phyloP scores from a whole-genome alignment of 1,140 invertebrate species.

The Pogonomyrmex barbatus region DNA sequence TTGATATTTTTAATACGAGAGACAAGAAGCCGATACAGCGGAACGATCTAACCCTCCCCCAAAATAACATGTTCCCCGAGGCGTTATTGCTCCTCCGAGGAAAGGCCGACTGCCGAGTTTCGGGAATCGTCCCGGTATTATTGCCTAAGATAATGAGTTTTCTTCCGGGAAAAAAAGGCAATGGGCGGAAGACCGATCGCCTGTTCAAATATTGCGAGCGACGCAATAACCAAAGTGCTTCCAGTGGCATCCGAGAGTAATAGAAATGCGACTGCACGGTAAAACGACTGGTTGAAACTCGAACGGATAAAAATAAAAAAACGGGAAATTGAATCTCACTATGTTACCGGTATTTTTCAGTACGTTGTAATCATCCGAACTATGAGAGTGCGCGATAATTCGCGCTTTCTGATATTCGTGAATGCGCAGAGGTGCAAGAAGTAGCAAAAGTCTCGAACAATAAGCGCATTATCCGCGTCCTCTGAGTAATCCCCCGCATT shows the following conservation, averaged over 20 bases:
- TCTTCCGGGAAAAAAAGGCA: constrained; percentile 44
- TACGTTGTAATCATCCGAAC: not conserved
- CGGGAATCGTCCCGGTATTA: constrained; percentile 68
- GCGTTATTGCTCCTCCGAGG: constrained; percentile 70
- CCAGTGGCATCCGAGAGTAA: constrained; percentile 46
- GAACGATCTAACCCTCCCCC: constrained; percentile 14
- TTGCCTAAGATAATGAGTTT: constrained; percentile 76
- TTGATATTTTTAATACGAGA: constrained; percentile 81
- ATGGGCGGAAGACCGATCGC: constrained; percentile 68
- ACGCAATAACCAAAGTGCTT: constrained; percentile 71
- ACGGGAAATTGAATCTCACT: not conserved
- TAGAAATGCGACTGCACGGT: constrained; percentile 51
- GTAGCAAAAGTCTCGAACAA: constrained; percentile 38
- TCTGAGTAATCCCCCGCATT: constrained; percentile 36
- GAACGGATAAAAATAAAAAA: not conserved
- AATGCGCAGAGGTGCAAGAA: not conserved
- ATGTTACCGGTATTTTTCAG: not conserved
- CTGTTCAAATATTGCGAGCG: constrained; percentile 70
- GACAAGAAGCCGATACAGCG: constrained; percentile 75
- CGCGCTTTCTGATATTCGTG: not conserved
- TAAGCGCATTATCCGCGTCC: constrained; percentile 31
- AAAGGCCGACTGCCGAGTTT: not conserved
- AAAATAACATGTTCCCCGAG: constrained; percentile 64
- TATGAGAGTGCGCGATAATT: constrained; percentile 9
- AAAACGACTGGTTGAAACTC: not conserved